Evolutionary conservation across 2,113 vertebrate species (phyloP).

Genomic region (Macrotus californicus): DNA sequence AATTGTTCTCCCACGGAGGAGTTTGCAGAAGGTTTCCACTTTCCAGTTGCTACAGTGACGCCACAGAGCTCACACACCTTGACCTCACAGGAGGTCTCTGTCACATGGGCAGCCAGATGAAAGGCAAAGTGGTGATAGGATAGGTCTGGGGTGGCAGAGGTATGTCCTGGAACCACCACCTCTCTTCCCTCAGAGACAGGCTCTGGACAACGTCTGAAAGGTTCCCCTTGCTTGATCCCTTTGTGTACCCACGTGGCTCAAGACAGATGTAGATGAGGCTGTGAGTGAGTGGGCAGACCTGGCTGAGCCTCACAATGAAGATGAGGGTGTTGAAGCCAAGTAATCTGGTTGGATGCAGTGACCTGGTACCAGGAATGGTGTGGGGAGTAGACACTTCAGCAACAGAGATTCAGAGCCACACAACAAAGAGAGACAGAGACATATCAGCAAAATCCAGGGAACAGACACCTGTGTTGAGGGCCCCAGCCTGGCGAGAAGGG

Average conservation of each 20-base stretch:
- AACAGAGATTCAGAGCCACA: background rate
- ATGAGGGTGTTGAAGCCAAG: background rate
- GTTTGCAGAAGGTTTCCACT: background rate
- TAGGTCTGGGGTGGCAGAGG: background rate
- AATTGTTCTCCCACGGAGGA: background rate
- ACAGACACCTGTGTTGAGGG: background rate
- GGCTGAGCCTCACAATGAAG: background rate
- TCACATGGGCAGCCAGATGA: background rate
- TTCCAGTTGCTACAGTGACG: background rate
- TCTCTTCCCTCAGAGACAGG: background rate
- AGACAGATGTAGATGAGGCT: background rate
- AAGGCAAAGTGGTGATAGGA: background rate
- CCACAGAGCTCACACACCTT: background rate
- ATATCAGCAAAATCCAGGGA: background rate
- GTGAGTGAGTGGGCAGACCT: background rate
- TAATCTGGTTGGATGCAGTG: background rate
- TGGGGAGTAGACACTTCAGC: background rate
- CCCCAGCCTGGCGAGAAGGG: background rate
- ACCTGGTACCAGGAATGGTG: background rate
- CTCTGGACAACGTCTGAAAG: background rate
- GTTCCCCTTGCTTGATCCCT: background rate
- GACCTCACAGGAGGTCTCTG: background rate
- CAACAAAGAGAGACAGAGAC: background rate
- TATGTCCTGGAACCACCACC: background rate
- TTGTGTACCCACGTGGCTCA: background rate